Evolutionary conservation across 2,888 invertebrate genomes (phyloP).

Genomic region (Argyresthia albistria): DNA sequence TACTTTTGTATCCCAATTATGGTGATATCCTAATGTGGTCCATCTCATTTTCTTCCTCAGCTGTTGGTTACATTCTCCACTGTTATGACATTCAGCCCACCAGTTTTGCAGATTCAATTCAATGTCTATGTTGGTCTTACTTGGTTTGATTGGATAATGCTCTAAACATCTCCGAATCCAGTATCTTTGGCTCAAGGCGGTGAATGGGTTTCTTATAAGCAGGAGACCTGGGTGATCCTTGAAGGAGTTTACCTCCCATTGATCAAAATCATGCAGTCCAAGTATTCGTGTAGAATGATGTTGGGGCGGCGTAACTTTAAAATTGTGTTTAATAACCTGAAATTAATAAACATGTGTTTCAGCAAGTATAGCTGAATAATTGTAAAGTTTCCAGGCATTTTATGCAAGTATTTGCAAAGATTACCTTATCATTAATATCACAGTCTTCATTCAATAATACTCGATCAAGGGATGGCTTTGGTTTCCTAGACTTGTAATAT

Average conservation of each 20-base stretch:
- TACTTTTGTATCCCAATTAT: slow-evolving; percentile 97
- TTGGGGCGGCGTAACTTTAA: too few relatives aligned
- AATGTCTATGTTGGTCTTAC: slow-evolving; percentile 78
- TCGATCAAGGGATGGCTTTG: slow-evolving; percentile 73
- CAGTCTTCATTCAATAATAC: slow-evolving; percentile 70
- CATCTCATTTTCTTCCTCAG: slow-evolving; percentile 80
- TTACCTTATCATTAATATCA: not conserved
- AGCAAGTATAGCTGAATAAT: not conserved
- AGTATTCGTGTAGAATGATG: slow-evolving; percentile 14
- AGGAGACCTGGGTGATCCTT: slow-evolving; percentile 80
- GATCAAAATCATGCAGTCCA: slow-evolving; percentile 29
- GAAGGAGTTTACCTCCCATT: slow-evolving; percentile 78
- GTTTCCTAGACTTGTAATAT: slow-evolving; percentile 81
- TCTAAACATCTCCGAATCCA: slow-evolving; percentile 86
- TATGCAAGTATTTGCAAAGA: not conserved
- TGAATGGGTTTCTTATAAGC: slow-evolving; percentile 89
- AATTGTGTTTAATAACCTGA: too few relatives aligned
- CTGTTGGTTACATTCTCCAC: slow-evolving; percentile 38
- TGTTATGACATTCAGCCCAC: slow-evolving; percentile 76
- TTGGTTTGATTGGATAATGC: slow-evolving; percentile 83
- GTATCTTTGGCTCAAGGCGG: slow-evolving; percentile 80
- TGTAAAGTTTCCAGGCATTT: slow-evolving; percentile 61
- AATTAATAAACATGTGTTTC: too few relatives aligned
- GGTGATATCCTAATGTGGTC: slow-evolving; percentile 97
- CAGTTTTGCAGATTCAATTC: slow-evolving; percentile 59